phyloP scores from a whole-genome alignment of 1,140 invertebrate species.

The Ptiloglossa arizonensis region DNA sequence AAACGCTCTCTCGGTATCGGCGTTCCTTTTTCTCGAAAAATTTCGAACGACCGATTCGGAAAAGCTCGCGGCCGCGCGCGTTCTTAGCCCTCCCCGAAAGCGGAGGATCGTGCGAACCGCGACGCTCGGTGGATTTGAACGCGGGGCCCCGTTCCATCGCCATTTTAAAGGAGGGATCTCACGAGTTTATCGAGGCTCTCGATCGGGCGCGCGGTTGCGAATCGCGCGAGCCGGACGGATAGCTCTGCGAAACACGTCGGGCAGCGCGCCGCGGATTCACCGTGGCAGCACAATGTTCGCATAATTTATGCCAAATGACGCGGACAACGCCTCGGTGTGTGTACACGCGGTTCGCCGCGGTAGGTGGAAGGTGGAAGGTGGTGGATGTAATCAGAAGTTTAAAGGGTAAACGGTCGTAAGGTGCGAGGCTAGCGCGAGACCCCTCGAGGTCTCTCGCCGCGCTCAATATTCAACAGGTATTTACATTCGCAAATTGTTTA shows the following conservation, averaged over 20 bases:
- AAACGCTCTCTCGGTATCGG: too few species aligned
- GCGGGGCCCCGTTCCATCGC: not conserved
- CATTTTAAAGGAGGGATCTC: slow-evolving; percentile 15
- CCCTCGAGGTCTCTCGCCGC: slow-evolving; percentile 66
- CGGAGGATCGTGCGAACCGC: not conserved
- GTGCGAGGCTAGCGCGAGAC: slow-evolving; percentile 71
- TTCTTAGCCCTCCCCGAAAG: not conserved
- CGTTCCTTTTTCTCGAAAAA: not conserved
- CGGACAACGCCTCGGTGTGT: slow-evolving; percentile 51
- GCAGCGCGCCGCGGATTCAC: slow-evolving; percentile 36
- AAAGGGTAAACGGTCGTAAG: slow-evolving; percentile 76
- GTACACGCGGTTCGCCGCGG: slow-evolving; percentile 42
- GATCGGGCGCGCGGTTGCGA: slow-evolving; percentile 46
- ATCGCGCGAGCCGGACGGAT: slow-evolving; percentile 36
- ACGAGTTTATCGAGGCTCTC: slow-evolving; percentile 45
- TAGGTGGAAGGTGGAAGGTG: slow-evolving; percentile 55
- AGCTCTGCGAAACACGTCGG: slow-evolving; percentile 28
- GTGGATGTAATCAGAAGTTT: slow-evolving; percentile 73
- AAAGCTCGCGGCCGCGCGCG: too few species aligned
- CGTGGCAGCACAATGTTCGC: slow-evolving; percentile 65
- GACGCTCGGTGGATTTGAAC: not conserved
- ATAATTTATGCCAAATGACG: slow-evolving; percentile 75
- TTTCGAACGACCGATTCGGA: too few species aligned
- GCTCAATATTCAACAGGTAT: slow-evolving; percentile 80
- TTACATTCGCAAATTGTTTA: slow-evolving; percentile 82